phyloP scores from a whole-genome alignment of 2,797 vertebrate species.

The Australoheros facetus region DNA sequence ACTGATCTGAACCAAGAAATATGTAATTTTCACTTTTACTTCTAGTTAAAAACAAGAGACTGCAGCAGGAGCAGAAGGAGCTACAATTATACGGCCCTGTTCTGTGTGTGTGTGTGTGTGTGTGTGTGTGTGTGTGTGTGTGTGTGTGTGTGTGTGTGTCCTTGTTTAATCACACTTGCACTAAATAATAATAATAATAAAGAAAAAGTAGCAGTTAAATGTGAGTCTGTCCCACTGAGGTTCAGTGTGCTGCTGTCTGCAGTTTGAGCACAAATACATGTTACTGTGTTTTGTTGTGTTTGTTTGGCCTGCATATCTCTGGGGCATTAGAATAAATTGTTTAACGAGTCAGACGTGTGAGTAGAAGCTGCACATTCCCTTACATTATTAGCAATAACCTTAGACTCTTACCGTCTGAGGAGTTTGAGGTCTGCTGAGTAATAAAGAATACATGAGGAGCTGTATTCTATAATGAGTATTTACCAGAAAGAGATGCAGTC shows the following conservation, averaged over 20 bases:
- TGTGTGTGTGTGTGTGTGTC: background rate
- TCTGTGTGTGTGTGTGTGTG: background rate
- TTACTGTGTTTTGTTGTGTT: background rate
- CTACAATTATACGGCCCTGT: background rate
- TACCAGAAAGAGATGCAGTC: background rate
- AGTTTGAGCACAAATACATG: too few relatives aligned
- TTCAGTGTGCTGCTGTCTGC: too few relatives aligned
- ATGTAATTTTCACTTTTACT: background rate
- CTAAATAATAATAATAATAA: background rate
- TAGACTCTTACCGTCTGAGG: background rate
- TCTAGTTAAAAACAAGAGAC: too few relatives aligned
- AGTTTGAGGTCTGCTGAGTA: background rate
- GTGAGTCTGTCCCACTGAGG: background rate
- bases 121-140: background rate
- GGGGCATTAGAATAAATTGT: slow-evolving; percentile 35
- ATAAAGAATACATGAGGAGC: background rate
- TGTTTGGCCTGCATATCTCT: slow-evolving; percentile 17
- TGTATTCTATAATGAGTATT: background rate
- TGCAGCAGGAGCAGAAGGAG: too few relatives aligned
- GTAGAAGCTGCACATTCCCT: background rate
- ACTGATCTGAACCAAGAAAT: too few relatives aligned
- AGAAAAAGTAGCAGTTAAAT: background rate
- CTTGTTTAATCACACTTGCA: background rate
- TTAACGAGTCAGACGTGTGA: slow-evolving; percentile 18
- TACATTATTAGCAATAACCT: background rate